Evolutionary conservation across 1,140 invertebrate species (phyloP).

Genomic region (Triops longicaudatus): DNA sequence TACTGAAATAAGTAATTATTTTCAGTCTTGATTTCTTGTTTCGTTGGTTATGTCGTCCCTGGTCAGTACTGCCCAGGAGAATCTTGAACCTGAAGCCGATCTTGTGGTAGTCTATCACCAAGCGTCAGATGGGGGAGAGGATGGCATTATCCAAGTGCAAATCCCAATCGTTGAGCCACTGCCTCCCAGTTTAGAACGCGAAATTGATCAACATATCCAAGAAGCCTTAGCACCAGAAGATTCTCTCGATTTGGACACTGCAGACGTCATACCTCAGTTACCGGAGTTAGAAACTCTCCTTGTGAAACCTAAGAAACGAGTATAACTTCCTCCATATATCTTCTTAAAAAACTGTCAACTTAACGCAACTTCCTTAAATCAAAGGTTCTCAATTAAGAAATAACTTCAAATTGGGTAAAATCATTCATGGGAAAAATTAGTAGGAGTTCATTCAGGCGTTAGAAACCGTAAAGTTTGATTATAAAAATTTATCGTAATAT

Average conservation of each 20-base stretch:
- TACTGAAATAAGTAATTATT: no score
- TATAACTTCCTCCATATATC: not conserved
- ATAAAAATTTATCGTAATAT: no score
- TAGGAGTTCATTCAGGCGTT: no score
- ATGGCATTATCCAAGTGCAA: not conserved
- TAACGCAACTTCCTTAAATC: no score
- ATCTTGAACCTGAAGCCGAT: not conserved
- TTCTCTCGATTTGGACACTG: not conserved
- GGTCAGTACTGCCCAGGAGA: not conserved
- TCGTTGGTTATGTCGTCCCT: slow-evolving; percentile 1
- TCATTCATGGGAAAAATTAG: no score
- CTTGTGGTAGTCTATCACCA: not conserved
- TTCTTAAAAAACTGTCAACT: no score
- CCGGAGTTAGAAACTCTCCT: not conserved
- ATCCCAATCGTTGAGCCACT: not conserved
- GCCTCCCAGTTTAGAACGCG: not conserved
- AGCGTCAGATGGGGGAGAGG: not conserved
- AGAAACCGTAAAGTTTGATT: no score
- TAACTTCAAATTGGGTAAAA: no score
- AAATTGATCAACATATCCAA: slow-evolving; percentile 6
- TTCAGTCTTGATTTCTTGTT: no score
- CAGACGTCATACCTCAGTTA: not conserved
- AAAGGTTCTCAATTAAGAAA: no score
- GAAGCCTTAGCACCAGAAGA: not conserved
- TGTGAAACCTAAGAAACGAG: not conserved